Evolutionary conservation across 1,140 invertebrate genomes (phyloP).

Genomic region (Propsilocerus akamusi): DNA sequence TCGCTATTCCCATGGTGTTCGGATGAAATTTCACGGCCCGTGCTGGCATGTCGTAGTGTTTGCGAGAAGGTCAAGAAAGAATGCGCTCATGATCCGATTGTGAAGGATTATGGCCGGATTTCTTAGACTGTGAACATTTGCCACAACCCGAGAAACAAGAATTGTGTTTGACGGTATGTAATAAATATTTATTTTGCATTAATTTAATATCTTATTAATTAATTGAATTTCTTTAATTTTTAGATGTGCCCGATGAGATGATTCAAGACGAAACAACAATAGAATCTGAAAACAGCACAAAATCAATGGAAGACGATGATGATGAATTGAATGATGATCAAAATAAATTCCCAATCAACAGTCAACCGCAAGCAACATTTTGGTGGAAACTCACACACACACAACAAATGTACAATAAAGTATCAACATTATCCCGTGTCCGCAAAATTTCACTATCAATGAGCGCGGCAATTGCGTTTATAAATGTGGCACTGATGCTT

Average conservation of each 20-base stretch:
- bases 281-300: background rate
- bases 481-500: constrained; percentile 47
- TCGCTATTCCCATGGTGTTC: constrained; percentile 86
- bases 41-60: constrained; percentile 70
- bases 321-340: background rate
- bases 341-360: constrained; percentile 2
- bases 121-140: constrained; percentile 51
- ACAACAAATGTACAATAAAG: constrained; percentile 8
- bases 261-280: background rate
- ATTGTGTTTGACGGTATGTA: constrained; percentile 31
- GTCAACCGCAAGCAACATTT: constrained; percentile 2
- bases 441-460: constrained; percentile 18
- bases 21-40: constrained; percentile 63
- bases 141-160: constrained; percentile 30
- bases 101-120: constrained; percentile 55
- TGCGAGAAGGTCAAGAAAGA: constrained; percentile 62
- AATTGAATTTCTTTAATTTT: background rate
- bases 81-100: constrained; percentile 44
- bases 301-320: background rate
- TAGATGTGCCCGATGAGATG: background rate
- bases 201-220: background rate
- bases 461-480: constrained; percentile 32
- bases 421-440: constrained; percentile 13
- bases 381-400: constrained; percentile 6
- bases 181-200: background rate